These are phyloP conservation scores for Campoplex nolae DNA, from an alignment of 2,888 invertebrate genomes.

Conservation along the genomic window DNA sequence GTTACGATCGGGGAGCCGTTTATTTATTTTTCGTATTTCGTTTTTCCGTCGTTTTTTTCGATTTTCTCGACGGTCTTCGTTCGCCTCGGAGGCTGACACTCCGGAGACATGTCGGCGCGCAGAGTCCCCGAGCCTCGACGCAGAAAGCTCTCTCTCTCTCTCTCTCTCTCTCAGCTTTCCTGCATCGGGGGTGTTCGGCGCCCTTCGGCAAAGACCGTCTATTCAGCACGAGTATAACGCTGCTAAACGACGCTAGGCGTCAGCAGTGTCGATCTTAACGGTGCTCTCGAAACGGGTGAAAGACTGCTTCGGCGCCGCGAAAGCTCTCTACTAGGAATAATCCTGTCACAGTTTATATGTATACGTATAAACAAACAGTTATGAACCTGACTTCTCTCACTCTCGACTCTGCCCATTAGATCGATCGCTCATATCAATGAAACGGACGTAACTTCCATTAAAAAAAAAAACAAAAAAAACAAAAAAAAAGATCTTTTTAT, in stretches of 20 bases:
- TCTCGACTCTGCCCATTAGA: neutral
- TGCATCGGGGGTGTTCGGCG: slow-evolving; percentile 72
- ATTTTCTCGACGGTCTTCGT: slow-evolving; percentile 66
- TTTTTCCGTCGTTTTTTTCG: slow-evolving; percentile 41
- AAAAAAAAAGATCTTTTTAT: neutral
- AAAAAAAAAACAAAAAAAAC: neutral
- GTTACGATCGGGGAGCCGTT: neutral
- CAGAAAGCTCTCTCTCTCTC: slow-evolving; percentile 72
- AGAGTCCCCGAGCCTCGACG: slow-evolving; percentile 71
- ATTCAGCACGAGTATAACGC: slow-evolving; percentile 5
- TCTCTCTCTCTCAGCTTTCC: slow-evolving; percentile 55
- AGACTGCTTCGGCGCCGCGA: slow-evolving; percentile 54
- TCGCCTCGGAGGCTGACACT: slow-evolving; percentile 75
- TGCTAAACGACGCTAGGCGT: slow-evolving; percentile 28
- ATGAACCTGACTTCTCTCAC: neutral
- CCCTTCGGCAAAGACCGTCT: slow-evolving; percentile 65
- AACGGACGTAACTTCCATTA: neutral
- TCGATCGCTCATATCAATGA: neutral
- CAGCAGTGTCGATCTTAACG: slow-evolving; percentile 34
- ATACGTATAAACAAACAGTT: neutral
- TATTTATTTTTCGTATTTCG: slow-evolving; percentile 33
- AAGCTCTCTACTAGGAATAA: slow-evolving; percentile 11
- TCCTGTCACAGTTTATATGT: neutral
- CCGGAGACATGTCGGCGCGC: slow-evolving; percentile 77
- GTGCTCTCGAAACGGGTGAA: slow-evolving; percentile 46